Base-by-base conservation (phyloP, 2,113 vertebrate species). In the Menidia beryllina region DNA sequence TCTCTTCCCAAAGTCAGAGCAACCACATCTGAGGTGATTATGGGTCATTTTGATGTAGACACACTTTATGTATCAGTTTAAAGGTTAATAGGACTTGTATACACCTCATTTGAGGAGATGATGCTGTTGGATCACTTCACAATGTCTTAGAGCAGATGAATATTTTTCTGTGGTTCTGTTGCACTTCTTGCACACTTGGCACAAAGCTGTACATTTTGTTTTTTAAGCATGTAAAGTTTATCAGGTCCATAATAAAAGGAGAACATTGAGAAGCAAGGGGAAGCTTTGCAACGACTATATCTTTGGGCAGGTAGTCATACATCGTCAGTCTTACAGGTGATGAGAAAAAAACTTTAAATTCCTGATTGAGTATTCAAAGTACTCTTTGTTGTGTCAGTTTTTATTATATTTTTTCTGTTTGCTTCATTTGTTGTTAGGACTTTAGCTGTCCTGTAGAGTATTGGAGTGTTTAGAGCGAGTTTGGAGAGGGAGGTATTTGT, bases 1-100 rank as follows among this genome's bases (percentile, higher is more conserved):
- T 43, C n/a, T 53, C 39, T 50, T 72, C 36, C 51, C 43, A 66
- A 70, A 67, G 55, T 51, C 48, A 63, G 61, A 59, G 24, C 65
- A 69, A 48, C 39, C 51, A 65, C 5, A 38, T 20, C 7, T 87
- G 63, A 10, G 43, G 61, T 66, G 72, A 39, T 62, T 19, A 30
- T 21, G 25, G 30, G 30, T 58, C 45, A 45, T n/a, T 7, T 24
- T 65, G n/a, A 39, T 43, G 39, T n/a, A 45, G 41, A 45, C 5
- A 45, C 17, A 45, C 17, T 45, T 2, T n/a, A 45, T 45, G 5
- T 45, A 45, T 17, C 3, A 45, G 5, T 45, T 45, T 5, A 10
- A 53, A 27, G 17, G 17, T 0, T 5, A 15, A 15, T 12, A 14
- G 41, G 19, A 13, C 1, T 2, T 20, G 5, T 5, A 17, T 24